Evolutionary conservation across 2,797 vertebrate species (phyloP).

Genomic region (Acrocephalus scirpaceus): DNA sequence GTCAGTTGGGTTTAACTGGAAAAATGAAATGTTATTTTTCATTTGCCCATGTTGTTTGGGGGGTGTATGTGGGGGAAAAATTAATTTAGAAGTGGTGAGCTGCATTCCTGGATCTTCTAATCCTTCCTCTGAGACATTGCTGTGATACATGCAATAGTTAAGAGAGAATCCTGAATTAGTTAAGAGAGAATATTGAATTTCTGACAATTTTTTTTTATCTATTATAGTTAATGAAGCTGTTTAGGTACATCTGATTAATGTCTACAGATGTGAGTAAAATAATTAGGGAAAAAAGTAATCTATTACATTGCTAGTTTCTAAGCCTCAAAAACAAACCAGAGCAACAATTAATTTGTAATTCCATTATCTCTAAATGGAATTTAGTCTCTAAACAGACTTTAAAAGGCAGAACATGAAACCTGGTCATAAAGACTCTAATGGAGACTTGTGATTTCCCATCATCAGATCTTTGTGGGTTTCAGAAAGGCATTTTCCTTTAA

Average conservation of each 20-base stretch:
- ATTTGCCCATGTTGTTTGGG: neutral
- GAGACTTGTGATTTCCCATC: neutral
- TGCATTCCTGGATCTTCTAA: slow-evolving; percentile 19
- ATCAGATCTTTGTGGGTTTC: neutral
- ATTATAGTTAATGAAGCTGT: slow-evolving; percentile 37
- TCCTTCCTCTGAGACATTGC: neutral
- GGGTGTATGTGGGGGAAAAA: neutral
- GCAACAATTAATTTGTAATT: slow-evolving; percentile 17
- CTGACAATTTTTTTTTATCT: slow-evolving; percentile 39
- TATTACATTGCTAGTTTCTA: neutral
- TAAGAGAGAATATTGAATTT: slow-evolving; percentile 19
- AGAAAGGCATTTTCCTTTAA: slow-evolving; percentile 3
- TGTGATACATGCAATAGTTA: neutral
- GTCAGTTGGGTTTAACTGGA: neutral
- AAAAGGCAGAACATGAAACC: neutral
- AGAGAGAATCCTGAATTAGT: slow-evolving; percentile 2
- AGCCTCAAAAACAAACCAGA: neutral
- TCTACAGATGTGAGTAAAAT: slow-evolving; percentile 16
- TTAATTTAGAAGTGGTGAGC: slow-evolving; percentile 6
- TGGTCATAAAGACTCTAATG: neutral
- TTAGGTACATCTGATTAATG: slow-evolving; percentile 49
- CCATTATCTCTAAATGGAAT: slow-evolving; percentile 11
- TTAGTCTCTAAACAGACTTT: too few species aligned
- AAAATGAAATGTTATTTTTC: slow-evolving; percentile 32
- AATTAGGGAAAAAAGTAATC: neutral